Evolutionary conservation across 2,113 vertebrate genomes (phyloP).

Genomic region (Psittacula cyanocephala): DNA sequence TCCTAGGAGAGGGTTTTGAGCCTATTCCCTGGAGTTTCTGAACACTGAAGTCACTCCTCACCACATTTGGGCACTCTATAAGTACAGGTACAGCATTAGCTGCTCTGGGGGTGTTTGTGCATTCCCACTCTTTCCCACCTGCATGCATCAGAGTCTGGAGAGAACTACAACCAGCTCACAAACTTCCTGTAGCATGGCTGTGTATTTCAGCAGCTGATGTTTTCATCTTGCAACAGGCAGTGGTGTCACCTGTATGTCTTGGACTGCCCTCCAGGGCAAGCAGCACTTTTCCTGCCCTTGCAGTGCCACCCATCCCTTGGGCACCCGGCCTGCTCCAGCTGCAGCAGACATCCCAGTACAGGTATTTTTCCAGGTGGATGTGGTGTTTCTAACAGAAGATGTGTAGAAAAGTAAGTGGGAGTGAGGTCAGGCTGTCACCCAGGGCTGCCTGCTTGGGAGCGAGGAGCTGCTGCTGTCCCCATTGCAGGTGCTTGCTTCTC

Average conservation of each 20-base stretch:
- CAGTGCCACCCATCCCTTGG: neutral
- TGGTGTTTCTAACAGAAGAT: fast-evolving
- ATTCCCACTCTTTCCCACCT: fast-evolving
- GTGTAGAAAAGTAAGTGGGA: fast-evolving
- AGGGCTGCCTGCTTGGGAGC: fast-evolving
- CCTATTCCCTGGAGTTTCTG: neutral
- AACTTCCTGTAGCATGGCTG: fast-evolving
- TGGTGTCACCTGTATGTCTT: fast-evolving
- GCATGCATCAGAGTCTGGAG: fast-evolving
- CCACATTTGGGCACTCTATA: fast-evolving
- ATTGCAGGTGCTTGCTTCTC: fast-evolving
- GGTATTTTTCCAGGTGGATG: neutral
- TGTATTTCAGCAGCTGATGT: fast-evolving
- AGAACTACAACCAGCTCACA: neutral
- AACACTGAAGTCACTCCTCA: fast-evolving
- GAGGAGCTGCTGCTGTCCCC: neutral
- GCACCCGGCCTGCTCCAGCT: neutral
- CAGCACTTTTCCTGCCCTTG: neutral
- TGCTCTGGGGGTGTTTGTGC: neutral
- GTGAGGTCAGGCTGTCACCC: fast-evolving
- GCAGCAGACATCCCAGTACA: fast-evolving
- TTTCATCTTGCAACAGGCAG: fast-evolving
- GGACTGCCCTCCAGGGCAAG: neutral
- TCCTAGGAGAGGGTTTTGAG: neutral
- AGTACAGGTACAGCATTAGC: fast-evolving